These are phyloP conservation scores for Sula dactylatra DNA, from an alignment of 2,113 vertebrate genomes.

Conservation along the genomic window DNA sequence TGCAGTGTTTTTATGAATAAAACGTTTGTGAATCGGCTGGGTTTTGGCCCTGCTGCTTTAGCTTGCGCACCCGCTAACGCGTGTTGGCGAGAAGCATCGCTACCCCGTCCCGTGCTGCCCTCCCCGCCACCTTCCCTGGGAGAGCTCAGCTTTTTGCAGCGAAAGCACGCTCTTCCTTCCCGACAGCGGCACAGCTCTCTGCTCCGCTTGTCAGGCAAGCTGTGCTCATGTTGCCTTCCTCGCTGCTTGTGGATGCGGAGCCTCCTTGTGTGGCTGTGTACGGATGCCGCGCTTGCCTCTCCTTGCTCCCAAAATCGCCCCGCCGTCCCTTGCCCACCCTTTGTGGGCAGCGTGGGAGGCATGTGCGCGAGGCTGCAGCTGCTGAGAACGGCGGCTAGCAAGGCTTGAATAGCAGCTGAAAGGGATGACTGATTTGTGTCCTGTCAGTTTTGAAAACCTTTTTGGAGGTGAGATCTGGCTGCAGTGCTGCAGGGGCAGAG, in stretches of 20 bases:
- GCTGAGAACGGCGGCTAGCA: background rate
- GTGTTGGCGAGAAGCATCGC: background rate
- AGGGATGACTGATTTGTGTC: background rate
- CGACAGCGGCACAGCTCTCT: accelerated
- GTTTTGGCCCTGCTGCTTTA: background rate
- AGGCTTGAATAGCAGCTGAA: background rate
- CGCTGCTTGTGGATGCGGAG: background rate
- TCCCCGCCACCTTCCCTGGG: background rate
- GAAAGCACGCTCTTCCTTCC: background rate
- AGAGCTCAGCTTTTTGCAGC: background rate
- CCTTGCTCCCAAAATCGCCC: background rate
- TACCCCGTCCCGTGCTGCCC: background rate
- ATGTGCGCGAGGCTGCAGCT: background rate
- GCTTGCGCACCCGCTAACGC: background rate
- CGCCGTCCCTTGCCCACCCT: background rate
- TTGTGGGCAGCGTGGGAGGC: background rate
- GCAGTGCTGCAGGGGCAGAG: background rate
- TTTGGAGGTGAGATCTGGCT: background rate
- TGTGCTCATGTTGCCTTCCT: accelerated
- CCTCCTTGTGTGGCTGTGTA: background rate
- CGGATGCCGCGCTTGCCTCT: background rate
- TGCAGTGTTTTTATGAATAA: background rate
- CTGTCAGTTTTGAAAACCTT: background rate
- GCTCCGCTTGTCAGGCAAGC: accelerated
- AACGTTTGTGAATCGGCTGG: background rate